Base-by-base conservation (phyloP, 2,888 invertebrate genomes). In the Oligia latruncula region DNA sequence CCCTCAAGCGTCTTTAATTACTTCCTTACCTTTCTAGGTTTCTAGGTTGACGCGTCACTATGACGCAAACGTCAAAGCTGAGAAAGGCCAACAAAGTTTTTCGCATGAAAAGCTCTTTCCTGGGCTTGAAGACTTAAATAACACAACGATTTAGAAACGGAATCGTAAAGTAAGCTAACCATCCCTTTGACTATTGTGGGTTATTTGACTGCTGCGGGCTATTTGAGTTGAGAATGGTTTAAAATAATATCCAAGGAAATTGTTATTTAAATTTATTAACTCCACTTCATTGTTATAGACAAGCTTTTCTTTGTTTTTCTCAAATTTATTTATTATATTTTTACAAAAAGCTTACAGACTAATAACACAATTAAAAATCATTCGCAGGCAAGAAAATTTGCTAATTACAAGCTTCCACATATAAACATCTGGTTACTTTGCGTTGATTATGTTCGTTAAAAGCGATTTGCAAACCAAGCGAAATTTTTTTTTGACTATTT, bases 11-110 rank as follows among this genome's bases (percentile, higher is more conserved):
- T 83, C 89, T 87, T 90, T 89, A 90, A 89, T 90, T 88, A 87
- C 90, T 85, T 78, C 86, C 83, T 86, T 73, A 77, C 90, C 74
- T 88, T 88, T 88, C 87, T 89, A 81, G 89, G 89, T 89, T 89
- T 89, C 83, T 89, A 87, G 89, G 89, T 88, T 89, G 86, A 52
- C 77, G 81, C 87, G 74, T 84, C 83, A 77, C 74, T 85, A 80
- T 78, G 43, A 74, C 78, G 58, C 52, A 80, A 81, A 84, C 81
- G 82, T 85, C 85, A 89, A 85, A 89, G 87, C 82, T 82, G 83
- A 81, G 84, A 87, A 87, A 83, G 87, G 74, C 84, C 82, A 87
- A 88, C 90, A 88, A 86, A 85, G 77, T 87, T 83, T 84, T 79
- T 76, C 78, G 66, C 82, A 40, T 87, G 80, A 88, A 90, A 89